These are phyloP conservation scores for Lomographa bimaculata DNA, from an alignment of 2,888 invertebrate species.

Conservation along the genomic window DNA sequence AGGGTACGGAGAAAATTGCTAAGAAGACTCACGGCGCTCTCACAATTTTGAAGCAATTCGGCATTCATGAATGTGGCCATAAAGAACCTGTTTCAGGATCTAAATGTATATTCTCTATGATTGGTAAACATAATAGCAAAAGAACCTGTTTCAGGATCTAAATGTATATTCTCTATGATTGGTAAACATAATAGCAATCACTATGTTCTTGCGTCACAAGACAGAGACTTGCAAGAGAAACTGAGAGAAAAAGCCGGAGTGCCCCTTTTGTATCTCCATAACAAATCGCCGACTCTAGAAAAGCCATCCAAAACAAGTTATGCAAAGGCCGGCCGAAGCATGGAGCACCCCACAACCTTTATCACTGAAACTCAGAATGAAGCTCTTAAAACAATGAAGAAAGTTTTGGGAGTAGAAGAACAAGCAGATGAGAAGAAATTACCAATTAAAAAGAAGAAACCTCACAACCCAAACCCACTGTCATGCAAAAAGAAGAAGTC, in stretches of 20 bases:
- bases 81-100: conserved; percentile 89
- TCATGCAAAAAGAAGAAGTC: conserved; percentile 92
- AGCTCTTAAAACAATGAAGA: conserved; percentile 82
- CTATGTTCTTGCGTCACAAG: conserved; percentile 95
- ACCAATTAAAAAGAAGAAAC: conserved; percentile 60
- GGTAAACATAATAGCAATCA: conserved; percentile 85
- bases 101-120: conserved; percentile 91
- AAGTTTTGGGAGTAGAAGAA: conserved; percentile 79
- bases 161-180: conserved; percentile 92
- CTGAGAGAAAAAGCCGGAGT: conserved; percentile 88
- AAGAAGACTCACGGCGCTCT: conserved; percentile 90
- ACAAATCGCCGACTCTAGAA: conserved; percentile 93
- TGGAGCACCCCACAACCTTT: conserved; percentile 71
- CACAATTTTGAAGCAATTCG: conserved; percentile 92
- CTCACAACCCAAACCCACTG: conserved; percentile 92
- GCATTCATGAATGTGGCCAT: conserved; percentile 94
- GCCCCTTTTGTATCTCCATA: conserved; percentile 93
- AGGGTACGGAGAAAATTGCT: conserved; percentile 89
- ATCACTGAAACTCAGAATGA: conserved; percentile 84
- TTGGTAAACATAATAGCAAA: conserved; percentile 85
- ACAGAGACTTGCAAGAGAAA: conserved; percentile 88
- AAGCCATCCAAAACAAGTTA: conserved; percentile 89
- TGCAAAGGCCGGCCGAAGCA: conserved; percentile 82
- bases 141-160: conserved; percentile 88
- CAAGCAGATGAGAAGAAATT: conserved; percentile 56